A percentile compares a stretch with the other conserved stretches of the same genome.
Conservation (phyloP, 2,888 invertebrate species). For the Ptychoptera contaminata region DNA sequence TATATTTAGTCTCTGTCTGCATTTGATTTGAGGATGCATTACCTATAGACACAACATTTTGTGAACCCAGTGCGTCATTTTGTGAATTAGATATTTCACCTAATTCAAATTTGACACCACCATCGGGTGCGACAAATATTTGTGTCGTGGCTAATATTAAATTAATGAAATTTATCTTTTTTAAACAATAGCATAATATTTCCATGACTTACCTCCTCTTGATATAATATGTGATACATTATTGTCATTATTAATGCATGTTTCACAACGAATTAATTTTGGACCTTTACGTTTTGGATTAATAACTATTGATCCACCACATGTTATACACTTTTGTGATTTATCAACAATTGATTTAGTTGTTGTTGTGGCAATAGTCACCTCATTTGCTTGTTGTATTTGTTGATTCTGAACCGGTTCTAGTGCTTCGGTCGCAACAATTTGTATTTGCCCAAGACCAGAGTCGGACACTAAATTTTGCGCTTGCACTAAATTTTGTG, state of each 20-base stretch:
- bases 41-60: conserved; percentile 34
- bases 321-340: conserved; percentile 41
- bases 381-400: conserved; percentile 11
- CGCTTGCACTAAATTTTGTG: conserved; percentile 25
- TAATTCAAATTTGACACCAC: conserved; percentile 43
- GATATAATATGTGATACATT: conserved; percentile 15
- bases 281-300: conserved; percentile 46
- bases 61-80: conserved; percentile 27
- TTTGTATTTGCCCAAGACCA: conserved; percentile 38
- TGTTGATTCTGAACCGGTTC: conserved; percentile 17
- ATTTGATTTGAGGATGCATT: conserved; percentile 8
- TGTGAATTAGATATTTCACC: conserved; percentile 27
- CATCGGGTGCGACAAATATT: conserved; percentile 51
- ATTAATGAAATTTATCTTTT: not conserved
- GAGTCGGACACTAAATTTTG: conserved; percentile 24
- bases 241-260: conserved; percentile 43
- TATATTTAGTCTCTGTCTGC: not conserved
- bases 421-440: conserved; percentile 37
- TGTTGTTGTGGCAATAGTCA: conserved; percentile 30
- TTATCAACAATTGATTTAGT: conserved; percentile 35
- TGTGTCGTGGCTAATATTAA: conserved; percentile 31
- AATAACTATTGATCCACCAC: conserved; percentile 37
- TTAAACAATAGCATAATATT: not conserved
- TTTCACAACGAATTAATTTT: conserved; percentile 43
- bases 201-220: not conserved